Conservation (phyloP, 2,888 invertebrate genomes). For the Mythimna vitellina region DNA sequence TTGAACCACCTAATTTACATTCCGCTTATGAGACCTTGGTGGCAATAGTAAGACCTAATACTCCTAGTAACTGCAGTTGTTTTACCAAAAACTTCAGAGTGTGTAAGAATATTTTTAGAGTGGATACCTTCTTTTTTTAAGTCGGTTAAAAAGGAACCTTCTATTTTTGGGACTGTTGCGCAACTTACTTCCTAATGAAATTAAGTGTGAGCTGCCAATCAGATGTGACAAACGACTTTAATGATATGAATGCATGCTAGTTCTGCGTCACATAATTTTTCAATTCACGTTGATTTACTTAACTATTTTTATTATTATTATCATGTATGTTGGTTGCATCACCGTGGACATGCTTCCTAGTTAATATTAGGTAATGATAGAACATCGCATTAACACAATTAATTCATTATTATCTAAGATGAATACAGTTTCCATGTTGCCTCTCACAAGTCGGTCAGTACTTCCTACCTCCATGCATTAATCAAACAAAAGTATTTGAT, state of each 20-base stretch:
- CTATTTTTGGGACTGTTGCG: background rate
- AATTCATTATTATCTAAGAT: conserved; percentile 54
- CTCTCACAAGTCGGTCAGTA: conserved; percentile 53
- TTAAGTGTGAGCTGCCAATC: conserved; percentile 26
- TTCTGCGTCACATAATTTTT: conserved; percentile 31
- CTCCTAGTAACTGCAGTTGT: conserved; percentile 29
- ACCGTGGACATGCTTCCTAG: conserved; percentile 57
- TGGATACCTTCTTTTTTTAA: no score
- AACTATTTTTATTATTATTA: conserved; percentile 41
- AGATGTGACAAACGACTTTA: conserved; percentile 23
- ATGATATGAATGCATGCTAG: conserved; percentile 29
- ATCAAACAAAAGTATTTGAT: conserved; percentile 65
- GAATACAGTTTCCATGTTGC: conserved; percentile 46
- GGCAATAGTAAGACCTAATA: conserved; percentile 31
- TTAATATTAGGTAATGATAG: conserved; percentile 58
- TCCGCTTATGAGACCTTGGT: conserved; percentile 56
- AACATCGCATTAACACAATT: conserved; percentile 57
- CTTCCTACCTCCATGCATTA: conserved; percentile 51
- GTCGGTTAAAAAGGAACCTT: conserved; percentile 8
- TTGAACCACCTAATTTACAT: conserved; percentile 55
- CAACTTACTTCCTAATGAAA: conserved; percentile 22
- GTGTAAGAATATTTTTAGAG: background rate
- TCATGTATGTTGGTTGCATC: conserved; percentile 47
- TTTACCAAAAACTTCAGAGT: conserved; percentile 6
- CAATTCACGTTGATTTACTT: conserved; percentile 50